phyloP scores from a whole-genome alignment of 2,888 invertebrate genomes.

The Drosophila rellima region DNA sequence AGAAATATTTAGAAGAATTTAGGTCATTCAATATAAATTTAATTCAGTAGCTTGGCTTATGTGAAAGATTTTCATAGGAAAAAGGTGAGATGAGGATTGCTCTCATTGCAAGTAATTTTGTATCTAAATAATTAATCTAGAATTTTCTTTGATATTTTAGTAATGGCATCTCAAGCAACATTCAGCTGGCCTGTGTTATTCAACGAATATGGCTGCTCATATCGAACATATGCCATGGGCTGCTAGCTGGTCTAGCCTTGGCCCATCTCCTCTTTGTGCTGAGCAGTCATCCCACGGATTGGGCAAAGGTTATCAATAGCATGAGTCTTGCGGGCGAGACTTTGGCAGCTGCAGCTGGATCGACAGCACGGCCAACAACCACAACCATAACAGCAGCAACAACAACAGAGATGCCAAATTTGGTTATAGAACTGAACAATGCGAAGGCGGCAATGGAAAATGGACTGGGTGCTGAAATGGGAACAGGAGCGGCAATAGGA shows the following conservation, averaged over 20 bases:
- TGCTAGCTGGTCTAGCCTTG: conserved; percentile 87
- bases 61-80: too few relatives aligned
- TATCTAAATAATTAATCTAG: not conserved
- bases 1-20: too few relatives aligned
- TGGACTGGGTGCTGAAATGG: conserved; percentile 54
- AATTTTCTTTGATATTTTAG: conserved; percentile 44
- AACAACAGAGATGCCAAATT: conserved; percentile 41
- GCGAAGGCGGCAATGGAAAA: conserved; percentile 61
- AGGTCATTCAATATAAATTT: too few relatives aligned
- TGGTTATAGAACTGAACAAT: conserved; percentile 56
- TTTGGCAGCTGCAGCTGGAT: conserved; percentile 33
- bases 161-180: conserved; percentile 82
- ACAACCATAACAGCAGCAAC: conserved; percentile 27
- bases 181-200: conserved; percentile 85
- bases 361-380: conserved; percentile 39
- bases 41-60: too few relatives aligned
- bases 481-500: conserved; percentile 30
- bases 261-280: conserved; percentile 85
- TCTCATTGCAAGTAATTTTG: too few relatives aligned
- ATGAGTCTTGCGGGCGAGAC: conserved; percentile 83
- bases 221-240: conserved; percentile 87
- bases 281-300: conserved; percentile 85
- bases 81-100: too few relatives aligned
- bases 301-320: conserved; percentile 82
- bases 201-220: conserved; percentile 87